Evolutionary conservation across 2,888 invertebrate genomes (phyloP).

Genomic region (Pheosia tremula): DNA sequence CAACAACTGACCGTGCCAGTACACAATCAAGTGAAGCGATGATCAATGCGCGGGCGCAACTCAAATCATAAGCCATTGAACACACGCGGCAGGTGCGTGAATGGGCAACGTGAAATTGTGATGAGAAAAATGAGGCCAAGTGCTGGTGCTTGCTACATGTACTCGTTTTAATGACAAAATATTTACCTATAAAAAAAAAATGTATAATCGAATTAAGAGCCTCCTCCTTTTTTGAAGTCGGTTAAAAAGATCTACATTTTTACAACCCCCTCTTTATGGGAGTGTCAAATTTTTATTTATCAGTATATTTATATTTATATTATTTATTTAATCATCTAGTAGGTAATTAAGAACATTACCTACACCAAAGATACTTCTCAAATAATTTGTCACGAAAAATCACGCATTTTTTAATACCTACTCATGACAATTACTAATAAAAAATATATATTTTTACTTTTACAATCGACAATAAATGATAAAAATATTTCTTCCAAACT

Average conservation of each 20-base stretch:
- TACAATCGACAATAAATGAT: too few species aligned
- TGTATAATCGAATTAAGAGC: too few species aligned
- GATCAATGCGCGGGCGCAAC: constrained; percentile 3
- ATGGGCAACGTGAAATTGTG: constrained; percentile 32
- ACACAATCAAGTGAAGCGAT: constrained; percentile 1
- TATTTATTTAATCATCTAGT: too few species aligned
- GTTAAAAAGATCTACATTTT: too few species aligned
- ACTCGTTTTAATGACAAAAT: too few species aligned
- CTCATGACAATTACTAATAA: not conserved
- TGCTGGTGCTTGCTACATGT: not conserved
- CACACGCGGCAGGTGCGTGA: constrained; percentile 27
- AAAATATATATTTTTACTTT: not conserved
- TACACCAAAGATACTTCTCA: not conserved
- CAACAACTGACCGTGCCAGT: not conserved
- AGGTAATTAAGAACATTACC: too few species aligned
- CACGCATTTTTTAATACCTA: too few species aligned
- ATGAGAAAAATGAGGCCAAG: constrained; percentile 2
- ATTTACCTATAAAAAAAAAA: too few species aligned
- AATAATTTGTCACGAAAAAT: not conserved
- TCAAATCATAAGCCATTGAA: constrained; percentile 7
- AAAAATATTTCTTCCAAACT: not conserved
- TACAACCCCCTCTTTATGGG: too few species aligned
- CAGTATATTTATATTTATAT: too few species aligned
- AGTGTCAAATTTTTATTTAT: too few species aligned
- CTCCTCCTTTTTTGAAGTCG: too few species aligned